Conservation (phyloP, 2,888 invertebrate species). For the Eristalis tenax region DNA sequence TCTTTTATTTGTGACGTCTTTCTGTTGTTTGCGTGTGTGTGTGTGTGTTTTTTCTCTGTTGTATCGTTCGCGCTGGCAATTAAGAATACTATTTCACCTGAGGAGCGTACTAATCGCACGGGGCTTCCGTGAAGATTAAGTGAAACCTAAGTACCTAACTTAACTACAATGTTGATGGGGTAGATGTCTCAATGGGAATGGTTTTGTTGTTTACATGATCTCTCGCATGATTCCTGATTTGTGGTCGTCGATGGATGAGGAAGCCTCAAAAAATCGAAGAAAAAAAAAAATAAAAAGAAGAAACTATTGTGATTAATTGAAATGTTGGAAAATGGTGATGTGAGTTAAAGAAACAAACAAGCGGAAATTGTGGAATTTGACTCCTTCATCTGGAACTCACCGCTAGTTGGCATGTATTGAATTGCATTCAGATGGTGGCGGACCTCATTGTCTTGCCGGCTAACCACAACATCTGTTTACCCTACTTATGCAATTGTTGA, state of each 20-base stretch:
- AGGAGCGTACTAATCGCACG: slow-evolving; percentile 5
- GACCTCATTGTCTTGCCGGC: not conserved
- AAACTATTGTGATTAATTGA: slow-evolving; percentile 28
- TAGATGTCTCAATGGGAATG: slow-evolving; percentile 28
- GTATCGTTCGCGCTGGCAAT: slow-evolving; percentile 20
- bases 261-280: slow-evolving; percentile 50
- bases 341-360: slow-evolving; percentile 14
- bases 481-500: not conserved
- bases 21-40: not conserved
- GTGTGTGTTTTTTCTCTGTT: not conserved
- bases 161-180: slow-evolving; percentile 17
- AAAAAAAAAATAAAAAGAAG: not conserved
- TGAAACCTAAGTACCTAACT: slow-evolving; percentile 44
- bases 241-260: slow-evolving; percentile 23
- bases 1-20: slow-evolving; percentile 2
- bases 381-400: not conserved
- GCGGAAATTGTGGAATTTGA: slow-evolving; percentile 49
- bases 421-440: not conserved
- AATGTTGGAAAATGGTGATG: slow-evolving; percentile 11
- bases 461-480: not conserved
- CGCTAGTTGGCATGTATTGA: not conserved
- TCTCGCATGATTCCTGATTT: slow-evolving; percentile 38
- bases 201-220: slow-evolving; percentile 30
- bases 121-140: not conserved
- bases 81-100: slow-evolving; percentile 39